Base-by-base conservation (phyloP, 2,888 invertebrate species). In the Drosophila falleni region DNA sequence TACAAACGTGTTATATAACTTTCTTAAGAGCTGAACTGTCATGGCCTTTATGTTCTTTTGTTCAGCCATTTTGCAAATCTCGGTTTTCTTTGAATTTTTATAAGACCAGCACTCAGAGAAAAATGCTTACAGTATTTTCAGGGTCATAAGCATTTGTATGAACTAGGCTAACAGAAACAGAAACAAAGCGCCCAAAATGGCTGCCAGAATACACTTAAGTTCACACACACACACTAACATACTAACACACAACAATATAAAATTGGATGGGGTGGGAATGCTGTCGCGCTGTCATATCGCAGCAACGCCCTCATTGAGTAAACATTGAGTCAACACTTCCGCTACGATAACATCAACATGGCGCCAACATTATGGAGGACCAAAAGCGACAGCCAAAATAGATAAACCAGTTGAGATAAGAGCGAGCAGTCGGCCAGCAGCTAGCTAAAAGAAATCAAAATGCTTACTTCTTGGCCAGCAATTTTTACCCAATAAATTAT, bases 301-400 rank as follows among this genome's bases (percentile, higher is more conserved):
- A 81, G 78, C 78, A 72, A 84, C 86, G 84, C 86, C 86, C 86
- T 87, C 87, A 87, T 86, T 86, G 86, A 87, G 86, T 87, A 87
- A 87, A 86, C 87, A 87, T 87, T 87, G 87, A 87, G 87, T 87
- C 87, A 87, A 87, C 87, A 87, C 86, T 86, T 86, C 87, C 86
- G 87, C 76, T 74, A 71, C 75, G 87, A 87, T 87, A 86, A 82
- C 86, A 87, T 87, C 87, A 87, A 77, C 82, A 82, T 87, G 87
- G 87, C 87, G 87, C 87, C 87, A 87, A 82, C 82, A 84, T 87
- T 81, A 87, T 86, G 74, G 76, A 73, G 80, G 66, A 80, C 77
- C 78, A 67, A 71, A 74, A 79, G 67, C 80, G 73, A 65, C 73
- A 69, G 77, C 80, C 82, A 81, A 80, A 78, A 85, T 78, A 84